These are phyloP conservation scores for Heliconius erato DNA, from an alignment of 2,888 invertebrate genomes.

Conservation along the genomic window DNA sequence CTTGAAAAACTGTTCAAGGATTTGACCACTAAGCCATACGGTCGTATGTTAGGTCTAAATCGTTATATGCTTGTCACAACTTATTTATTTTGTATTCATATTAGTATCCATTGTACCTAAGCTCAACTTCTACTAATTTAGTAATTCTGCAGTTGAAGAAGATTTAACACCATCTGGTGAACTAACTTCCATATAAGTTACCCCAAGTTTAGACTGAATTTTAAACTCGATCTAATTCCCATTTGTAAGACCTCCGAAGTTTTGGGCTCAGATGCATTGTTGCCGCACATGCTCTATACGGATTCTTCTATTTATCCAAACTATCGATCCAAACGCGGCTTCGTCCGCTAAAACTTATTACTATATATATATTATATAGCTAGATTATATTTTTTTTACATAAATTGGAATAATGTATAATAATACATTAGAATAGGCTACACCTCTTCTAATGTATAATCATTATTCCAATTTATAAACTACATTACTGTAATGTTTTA, in stretches of 20 bases:
- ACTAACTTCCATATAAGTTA: conserved; percentile 20
- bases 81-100: no score
- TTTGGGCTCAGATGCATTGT: conserved; percentile 30
- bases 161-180: conserved; percentile 15
- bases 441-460: no score
- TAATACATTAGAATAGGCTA: no score
- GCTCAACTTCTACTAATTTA: not conserved
- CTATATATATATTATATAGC: no score
- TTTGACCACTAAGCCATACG: not conserved
- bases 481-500: no score
- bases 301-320: not conserved
- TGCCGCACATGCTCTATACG: not conserved
- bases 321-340: not conserved
- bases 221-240: conserved; percentile 11
- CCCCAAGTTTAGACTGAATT: conserved; percentile 8
- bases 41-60: not conserved
- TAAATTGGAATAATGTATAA: no score
- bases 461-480: no score
- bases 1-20: no score
- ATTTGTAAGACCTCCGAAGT: conserved; percentile 21
- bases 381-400: no score
- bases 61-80: no score
- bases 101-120: no score
- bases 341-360: no score
- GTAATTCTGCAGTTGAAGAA: not conserved